Evolutionary conservation across 2,888 invertebrate genomes (phyloP).

Genomic region (Hydrotaea diabolus): DNA sequence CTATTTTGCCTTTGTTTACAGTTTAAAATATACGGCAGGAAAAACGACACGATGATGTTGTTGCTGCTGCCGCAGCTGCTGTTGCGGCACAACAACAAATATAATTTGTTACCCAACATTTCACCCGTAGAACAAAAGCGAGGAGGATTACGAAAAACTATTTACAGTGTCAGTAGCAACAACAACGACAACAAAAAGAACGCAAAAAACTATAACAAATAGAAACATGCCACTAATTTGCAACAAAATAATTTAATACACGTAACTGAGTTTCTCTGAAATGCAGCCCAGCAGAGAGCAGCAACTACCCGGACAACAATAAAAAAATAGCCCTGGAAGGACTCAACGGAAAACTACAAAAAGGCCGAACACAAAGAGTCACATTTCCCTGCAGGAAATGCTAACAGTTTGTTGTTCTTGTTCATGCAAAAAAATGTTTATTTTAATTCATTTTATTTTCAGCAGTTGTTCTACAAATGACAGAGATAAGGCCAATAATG

Average conservation of each 20-base stretch:
- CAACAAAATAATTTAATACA: conserved; percentile 44
- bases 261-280: conserved; percentile 37
- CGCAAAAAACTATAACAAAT: conserved; percentile 11
- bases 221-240: conserved; percentile 61
- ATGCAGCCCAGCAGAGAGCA: background rate
- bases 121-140: conserved; percentile 29
- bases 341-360: conserved; percentile 1
- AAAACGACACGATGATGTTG: background rate
- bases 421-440: conserved; percentile 1
- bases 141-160: conserved; percentile 34
- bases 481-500: conserved; percentile 37
- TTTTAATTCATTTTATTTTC: conserved; percentile 37
- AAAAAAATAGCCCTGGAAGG: no score
- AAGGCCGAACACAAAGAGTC: conserved; percentile 22
- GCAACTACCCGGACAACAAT: background rate
- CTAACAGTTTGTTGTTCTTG: background rate
- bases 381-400: conserved; percentile 37
- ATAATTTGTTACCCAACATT: conserved; percentile 46
- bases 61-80: no score
- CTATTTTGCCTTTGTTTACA: conserved; percentile 27
- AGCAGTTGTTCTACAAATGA: conserved; percentile 29
- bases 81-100: conserved; percentile 27
- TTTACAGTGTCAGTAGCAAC: conserved; percentile 1
- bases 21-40: background rate
- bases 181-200: background rate